Base-by-base conservation (phyloP, 1,140 invertebrate genomes). In the Copidosoma floridanum region DNA sequence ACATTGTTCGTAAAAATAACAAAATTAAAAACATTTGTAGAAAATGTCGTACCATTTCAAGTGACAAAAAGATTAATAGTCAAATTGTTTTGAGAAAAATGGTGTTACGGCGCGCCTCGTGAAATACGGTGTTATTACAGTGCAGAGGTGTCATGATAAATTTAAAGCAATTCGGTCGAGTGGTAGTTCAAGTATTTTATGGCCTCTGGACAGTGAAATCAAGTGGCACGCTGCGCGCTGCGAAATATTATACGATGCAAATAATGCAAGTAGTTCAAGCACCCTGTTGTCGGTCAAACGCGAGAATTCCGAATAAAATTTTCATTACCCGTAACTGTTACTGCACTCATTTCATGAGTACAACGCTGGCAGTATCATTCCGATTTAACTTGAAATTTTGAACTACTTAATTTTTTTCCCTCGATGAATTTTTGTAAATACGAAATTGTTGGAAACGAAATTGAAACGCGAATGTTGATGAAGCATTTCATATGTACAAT, bases 191-290 rank as follows among this genome's bases (percentile, higher is more conserved):
- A 51, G 48, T 51, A 7, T 12, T 29, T 37, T 37, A 37, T 51
- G 52, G 26, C 24, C 6, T n/a, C n/a, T 11, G 35, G 35, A 27
- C 29, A 27, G 37, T 53, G 43, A 43, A 54, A 54, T 54, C 52
- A 54, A 54, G 52, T 54, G n/a, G 38, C 14, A 20, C 24, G 18
- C 7, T n/a, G n/a, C n/a, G n/a, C n/a, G n/a, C n/a, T 26, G 23
- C n/a, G 37, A 53, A 54, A 54, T 54, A 54, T 54, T 29, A 32
- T 32, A 21, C 10, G 14, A 54, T 47, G 43, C 43, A 57, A 57
- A 57, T 57, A 47, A 47, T 37, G 43, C 44, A 57, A 57, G 54
- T 57, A 37, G 27, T 47, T 47, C 29, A 37, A 56, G 43, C 47
- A 21, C 14, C n/a, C n/a, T n/a, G 29, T 26, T 50, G 55, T 41